A percentile compares a stretch with the other conserved stretches of the same genome.
These are phyloP conservation scores for Drosophila mimetica DNA, from an alignment of 2,888 invertebrate genomes.

Conservation along the genomic window DNA sequence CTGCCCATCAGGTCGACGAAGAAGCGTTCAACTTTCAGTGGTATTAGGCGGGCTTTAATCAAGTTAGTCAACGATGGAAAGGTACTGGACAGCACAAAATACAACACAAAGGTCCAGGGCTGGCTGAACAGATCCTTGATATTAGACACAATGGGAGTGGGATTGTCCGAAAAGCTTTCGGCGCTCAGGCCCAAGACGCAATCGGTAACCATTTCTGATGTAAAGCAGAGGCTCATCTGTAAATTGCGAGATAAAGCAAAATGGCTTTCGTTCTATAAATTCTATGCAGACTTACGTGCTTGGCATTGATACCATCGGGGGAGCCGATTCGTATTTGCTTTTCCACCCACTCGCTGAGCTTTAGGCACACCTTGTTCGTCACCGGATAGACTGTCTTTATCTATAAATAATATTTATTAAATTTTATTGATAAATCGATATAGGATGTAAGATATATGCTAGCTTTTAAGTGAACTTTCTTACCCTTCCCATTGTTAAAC, in stretches of 20 bases:
- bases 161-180: slow-evolving; percentile 80
- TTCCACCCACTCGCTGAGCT: slow-evolving; percentile 83
- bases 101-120: slow-evolving; percentile 51
- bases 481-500: slow-evolving; percentile 85
- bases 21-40: slow-evolving; percentile 86
- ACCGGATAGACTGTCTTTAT: slow-evolving; percentile 85
- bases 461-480: slow-evolving; percentile 14
- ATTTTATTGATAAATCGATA: neutral
- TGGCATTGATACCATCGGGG: slow-evolving; percentile 83
- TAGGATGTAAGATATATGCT: neutral
- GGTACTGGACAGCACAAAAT: slow-evolving; percentile 61
- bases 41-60: slow-evolving; percentile 67
- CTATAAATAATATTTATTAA: too few relatives aligned
- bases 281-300: slow-evolving; percentile 67
- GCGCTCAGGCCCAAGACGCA: slow-evolving; percentile 85
- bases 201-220: slow-evolving; percentile 84
- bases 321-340: slow-evolving; percentile 67
- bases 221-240: slow-evolving; percentile 78
- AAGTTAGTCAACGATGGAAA: slow-evolving; percentile 69
- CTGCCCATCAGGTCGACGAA: slow-evolving; percentile 72
- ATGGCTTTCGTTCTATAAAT: neutral
- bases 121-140: slow-evolving; percentile 78
- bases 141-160: slow-evolving; percentile 77
- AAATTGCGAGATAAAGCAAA: neutral
- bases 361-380: slow-evolving; percentile 84